These are phyloP conservation scores for Anableps anableps DNA, from an alignment of 2,797 vertebrate genomes.

Conservation along the genomic window DNA sequence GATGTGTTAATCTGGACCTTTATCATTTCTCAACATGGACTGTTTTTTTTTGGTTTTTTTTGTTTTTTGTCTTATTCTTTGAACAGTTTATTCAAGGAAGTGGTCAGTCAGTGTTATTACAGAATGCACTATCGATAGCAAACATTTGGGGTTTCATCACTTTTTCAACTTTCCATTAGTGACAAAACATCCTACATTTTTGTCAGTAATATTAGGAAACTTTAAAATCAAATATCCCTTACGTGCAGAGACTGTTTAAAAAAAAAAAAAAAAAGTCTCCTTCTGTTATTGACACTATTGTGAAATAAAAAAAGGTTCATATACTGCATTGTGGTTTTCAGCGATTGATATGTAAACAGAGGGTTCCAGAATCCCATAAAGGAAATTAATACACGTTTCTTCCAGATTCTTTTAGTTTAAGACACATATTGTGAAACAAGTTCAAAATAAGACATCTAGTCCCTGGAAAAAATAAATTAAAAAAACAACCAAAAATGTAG, in stretches of 20 bases:
- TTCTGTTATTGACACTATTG: neutral
- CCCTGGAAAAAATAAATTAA: neutral
- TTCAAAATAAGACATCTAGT: neutral
- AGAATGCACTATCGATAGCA: constrained; percentile 19
- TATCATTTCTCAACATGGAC: neutral
- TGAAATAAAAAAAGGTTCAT: neutral
- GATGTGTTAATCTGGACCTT: constrained; percentile 34
- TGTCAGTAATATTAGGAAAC: neutral
- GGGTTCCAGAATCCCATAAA: neutral
- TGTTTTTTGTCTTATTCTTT: constrained; percentile 33
- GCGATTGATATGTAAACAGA: neutral
- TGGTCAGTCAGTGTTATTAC: constrained; percentile 30
- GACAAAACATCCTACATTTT: neutral
- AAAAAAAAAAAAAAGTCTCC: neutral
- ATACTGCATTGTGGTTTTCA: neutral
- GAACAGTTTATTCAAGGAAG: constrained; percentile 49
- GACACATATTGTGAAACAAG: constrained; percentile 9
- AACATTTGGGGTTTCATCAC: constrained; percentile 18
- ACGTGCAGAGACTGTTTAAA: neutral
- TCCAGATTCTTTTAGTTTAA: neutral
- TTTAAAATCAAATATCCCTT: neutral
- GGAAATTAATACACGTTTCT: constrained; percentile 15
- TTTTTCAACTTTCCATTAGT: neutral
- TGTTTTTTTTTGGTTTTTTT: neutral
- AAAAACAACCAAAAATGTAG: constrained; percentile 3